Evolutionary conservation across 2,888 invertebrate genomes (phyloP).

Genomic region (Trissonchulus sp.): DNA sequence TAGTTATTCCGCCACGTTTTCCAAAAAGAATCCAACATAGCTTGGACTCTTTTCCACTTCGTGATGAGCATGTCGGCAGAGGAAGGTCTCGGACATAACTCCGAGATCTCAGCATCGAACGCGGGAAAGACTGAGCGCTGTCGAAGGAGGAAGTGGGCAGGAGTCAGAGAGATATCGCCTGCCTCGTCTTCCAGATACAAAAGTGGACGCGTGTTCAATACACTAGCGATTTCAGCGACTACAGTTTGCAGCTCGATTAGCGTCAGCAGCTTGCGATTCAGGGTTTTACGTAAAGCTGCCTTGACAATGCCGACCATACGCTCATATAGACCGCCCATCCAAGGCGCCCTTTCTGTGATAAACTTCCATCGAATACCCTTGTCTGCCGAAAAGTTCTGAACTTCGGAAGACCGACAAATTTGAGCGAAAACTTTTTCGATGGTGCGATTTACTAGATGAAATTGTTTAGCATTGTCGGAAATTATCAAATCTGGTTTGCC

Average conservation of each 20-base stretch:
- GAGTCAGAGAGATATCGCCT: constrained; percentile 2
- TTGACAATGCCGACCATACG: constrained; percentile 7
- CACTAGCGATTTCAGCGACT: constrained; percentile 21
- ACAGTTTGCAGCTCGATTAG: too few relatives aligned
- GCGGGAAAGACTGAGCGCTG: not conserved
- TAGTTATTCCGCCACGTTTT: constrained; percentile 17
- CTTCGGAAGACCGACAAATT: not conserved
- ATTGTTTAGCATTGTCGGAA: constrained; percentile 23
- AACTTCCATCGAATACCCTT: constrained; percentile 16
- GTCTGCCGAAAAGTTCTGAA: not conserved
- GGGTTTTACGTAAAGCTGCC: not conserved
- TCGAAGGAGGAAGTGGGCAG: constrained; percentile 11
- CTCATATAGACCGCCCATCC: constrained; percentile 25
- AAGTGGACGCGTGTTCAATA: constrained; percentile 21
- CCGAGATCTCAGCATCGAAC: not conserved
- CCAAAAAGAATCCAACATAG: constrained; percentile 24
- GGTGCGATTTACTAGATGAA: not conserved
- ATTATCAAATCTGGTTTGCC: constrained; percentile 3
- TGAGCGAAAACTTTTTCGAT: not conserved
- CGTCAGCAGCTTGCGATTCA: constrained; percentile 12
- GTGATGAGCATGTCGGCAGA: not conserved
- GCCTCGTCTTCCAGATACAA: constrained; percentile 15
- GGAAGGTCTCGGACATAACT: not conserved
- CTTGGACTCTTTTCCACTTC: constrained; percentile 15
- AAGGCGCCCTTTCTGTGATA: constrained; percentile 14